Conservation (phyloP, 2,888 invertebrate genomes). For the Trypoxylon attenuatum region DNA sequence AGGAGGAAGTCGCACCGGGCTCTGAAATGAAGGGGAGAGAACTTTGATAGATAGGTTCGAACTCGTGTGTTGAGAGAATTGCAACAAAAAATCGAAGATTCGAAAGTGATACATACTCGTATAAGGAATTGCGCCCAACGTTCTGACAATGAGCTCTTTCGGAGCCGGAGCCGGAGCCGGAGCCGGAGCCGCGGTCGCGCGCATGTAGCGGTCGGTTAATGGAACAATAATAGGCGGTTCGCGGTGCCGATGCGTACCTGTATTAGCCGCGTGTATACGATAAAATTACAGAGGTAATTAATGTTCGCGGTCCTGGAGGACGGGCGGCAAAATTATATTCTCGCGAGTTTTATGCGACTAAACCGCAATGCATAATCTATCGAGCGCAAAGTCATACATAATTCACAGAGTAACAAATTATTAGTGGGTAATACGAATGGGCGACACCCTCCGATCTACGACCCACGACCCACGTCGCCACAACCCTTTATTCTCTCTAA, state of each 20-base stretch:
- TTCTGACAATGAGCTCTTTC: too few relatives aligned
- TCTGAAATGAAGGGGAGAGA: too few relatives aligned
- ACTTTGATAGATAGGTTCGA: too few relatives aligned
- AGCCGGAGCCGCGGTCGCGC: too few relatives aligned
- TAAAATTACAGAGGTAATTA: conserved; percentile 51
- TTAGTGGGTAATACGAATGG: conserved; percentile 32
- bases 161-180: too few relatives aligned
- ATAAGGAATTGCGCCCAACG: too few relatives aligned
- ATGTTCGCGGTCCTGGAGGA: conserved; percentile 36
- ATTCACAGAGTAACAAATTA: conserved; percentile 49
- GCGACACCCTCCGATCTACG: neutral
- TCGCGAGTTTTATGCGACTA: conserved; percentile 43
- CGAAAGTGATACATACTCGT: too few relatives aligned
- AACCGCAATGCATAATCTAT: conserved; percentile 43
- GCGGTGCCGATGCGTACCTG: neutral
- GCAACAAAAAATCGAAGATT: too few relatives aligned
- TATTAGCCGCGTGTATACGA: conserved; percentile 30
- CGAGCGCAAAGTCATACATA: conserved; percentile 36
- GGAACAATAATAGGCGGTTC: conserved; percentile 47
- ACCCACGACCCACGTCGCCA: too few relatives aligned
- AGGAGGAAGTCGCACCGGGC: too few relatives aligned
- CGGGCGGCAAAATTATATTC: conserved; percentile 49
- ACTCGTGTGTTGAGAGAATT: too few relatives aligned
- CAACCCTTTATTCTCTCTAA: neutral
- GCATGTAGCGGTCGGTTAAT: conserved; percentile 34